Evolutionary conservation across 2,797 vertebrate genomes (phyloP).

Genomic region (Onychomys arenicola): DNA sequence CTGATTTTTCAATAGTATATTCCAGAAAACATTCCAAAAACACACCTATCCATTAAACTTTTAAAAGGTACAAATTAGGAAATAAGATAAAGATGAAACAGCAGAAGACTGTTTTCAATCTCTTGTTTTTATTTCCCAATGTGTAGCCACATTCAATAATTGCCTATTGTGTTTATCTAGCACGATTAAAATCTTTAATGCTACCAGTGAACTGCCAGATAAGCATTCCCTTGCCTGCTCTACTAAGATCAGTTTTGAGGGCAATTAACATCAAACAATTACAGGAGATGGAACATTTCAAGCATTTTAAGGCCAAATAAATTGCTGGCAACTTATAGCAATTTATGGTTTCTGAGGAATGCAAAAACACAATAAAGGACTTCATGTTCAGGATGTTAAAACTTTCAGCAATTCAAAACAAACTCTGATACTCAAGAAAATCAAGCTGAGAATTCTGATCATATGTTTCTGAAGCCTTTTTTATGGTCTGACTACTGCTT

Average conservation of each 20-base stretch:
- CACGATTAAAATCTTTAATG: constrained; percentile 71
- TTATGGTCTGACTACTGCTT: constrained; percentile 31
- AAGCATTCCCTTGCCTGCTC: constrained; percentile 65
- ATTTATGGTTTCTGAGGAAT: constrained; percentile 60
- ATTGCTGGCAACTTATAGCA: constrained; percentile 43
- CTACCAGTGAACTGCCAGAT: constrained; percentile 27
- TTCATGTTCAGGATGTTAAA: constrained; percentile 32
- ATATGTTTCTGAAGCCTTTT: background rate
- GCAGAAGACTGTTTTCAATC: constrained; percentile 15
- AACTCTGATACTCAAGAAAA: constrained; percentile 47
- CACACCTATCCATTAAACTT: background rate
- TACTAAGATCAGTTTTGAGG: constrained; percentile 67
- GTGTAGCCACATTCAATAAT: constrained; percentile 72
- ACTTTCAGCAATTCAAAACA: constrained; percentile 64
- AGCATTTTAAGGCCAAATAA: constrained; percentile 50
- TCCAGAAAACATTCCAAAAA: constrained; percentile 43
- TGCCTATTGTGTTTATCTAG: constrained; percentile 69
- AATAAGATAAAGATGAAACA: constrained; percentile 69
- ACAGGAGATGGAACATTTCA: constrained; percentile 3
- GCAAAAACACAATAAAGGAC: constrained; percentile 27
- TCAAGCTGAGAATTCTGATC: background rate
- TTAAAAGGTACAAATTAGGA: constrained; percentile 56
- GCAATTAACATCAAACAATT: constrained; percentile 66
- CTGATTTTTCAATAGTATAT: constrained; percentile 1
- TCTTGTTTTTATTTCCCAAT: constrained; percentile 65